phyloP scores from a whole-genome alignment of 2,888 invertebrate genomes.

The Stenolophus ochropezus region DNA sequence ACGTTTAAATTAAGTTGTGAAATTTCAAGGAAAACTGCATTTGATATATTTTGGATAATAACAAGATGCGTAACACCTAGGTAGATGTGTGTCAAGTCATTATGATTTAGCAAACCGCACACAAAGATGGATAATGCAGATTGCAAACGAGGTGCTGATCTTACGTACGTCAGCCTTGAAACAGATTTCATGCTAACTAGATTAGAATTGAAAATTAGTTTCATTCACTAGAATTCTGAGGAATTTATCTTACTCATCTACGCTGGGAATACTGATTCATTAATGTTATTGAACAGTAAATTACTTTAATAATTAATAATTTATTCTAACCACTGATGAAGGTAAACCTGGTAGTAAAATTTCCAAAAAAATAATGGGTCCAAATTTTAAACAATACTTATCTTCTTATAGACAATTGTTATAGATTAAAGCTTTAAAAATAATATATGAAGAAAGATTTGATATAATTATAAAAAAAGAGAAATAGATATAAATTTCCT shows the following conservation, averaged over 20 bases:
- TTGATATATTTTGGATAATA: neutral
- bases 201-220: slow-evolving; percentile 39
- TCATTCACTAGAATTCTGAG: slow-evolving; percentile 19
- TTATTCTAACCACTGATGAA: too few relatives aligned
- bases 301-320: too few relatives aligned
- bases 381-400: too few relatives aligned
- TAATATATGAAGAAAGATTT: too few relatives aligned
- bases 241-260: neutral
- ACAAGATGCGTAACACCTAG: neutral
- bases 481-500: too few relatives aligned
- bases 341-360: too few relatives aligned
- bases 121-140: slow-evolving; percentile 13
- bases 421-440: too few relatives aligned
- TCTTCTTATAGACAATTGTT: too few relatives aligned
- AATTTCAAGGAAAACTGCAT: too few relatives aligned
- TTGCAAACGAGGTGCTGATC: slow-evolving; percentile 10
- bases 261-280: neutral
- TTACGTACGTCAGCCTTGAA: slow-evolving; percentile 17
- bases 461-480: too few relatives aligned
- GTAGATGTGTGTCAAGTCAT: neutral
- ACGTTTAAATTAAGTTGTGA: too few relatives aligned
- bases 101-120: slow-evolving; percentile 4
- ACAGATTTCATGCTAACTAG: slow-evolving; percentile 27
- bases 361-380: too few relatives aligned
- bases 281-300: neutral